Base-by-base conservation (phyloP, 1,140 invertebrate genomes). In the Camponotus floridanus region DNA sequence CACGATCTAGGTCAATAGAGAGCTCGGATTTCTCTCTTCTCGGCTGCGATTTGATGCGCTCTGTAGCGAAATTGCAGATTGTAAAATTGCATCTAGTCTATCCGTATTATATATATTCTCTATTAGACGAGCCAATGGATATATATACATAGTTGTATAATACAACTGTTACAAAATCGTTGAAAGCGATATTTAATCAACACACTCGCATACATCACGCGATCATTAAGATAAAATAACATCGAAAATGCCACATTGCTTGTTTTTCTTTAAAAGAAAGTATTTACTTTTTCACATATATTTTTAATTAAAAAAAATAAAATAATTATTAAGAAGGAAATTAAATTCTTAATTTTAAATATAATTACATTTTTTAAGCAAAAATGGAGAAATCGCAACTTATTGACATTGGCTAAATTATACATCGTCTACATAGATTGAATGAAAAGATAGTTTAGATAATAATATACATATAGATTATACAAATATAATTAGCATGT, bases 1-100 rank as follows among this genome's bases (percentile, higher is more conserved):
- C 89, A 87, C 90, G 87, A 90, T 91, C 85, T 91, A 81, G 91
- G 88, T 90, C 90, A 91, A 88, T 84, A 80, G 74, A 87, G 79
- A 91, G 80, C 68, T 80, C 76, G 70, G 67, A 65, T 86, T 86
- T 90, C 85, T 78, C 85, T 89, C 71, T 51, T 36, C 81, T 90
- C 64, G 61, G 57, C 65, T 80, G 3, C 76, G 61, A 71, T 26
- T 88, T 57, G 57, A 67, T 15, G 65, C 67, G 39, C 13, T 81
- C 26, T 42, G 51, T 51, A 71, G 73, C 70, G 21, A 26, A 42
- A 71, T 31, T 64, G 31, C 21, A 18, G 65, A 42, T 67, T 71
- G 51, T 26, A 45, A 45, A 81, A 45, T 73, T 61, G 39, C 68
- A 39, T 59, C 42, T 42, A 36, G 11, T 31, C 9, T 8, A 11